These are phyloP conservation scores for Calliphora vicina DNA, from an alignment of 1,140 invertebrate species.

Conservation along the genomic window DNA sequence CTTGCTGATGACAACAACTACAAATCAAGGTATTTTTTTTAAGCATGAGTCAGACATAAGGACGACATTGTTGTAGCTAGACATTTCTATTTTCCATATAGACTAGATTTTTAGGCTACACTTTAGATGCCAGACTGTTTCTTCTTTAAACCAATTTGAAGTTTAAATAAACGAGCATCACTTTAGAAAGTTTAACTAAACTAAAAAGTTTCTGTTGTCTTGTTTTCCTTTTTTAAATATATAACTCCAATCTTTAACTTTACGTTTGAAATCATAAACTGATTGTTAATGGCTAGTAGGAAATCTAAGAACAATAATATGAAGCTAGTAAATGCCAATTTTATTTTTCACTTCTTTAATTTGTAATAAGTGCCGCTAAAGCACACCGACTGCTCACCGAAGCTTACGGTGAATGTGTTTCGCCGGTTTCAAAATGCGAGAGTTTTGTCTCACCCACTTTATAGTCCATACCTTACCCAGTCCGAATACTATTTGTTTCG, in stretches of 20 bases:
- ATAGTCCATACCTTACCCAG: too few relatives aligned
- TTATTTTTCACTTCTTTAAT: too few relatives aligned
- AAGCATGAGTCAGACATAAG: neutral
- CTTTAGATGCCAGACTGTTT: neutral
- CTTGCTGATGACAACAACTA: neutral
- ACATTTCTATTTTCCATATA: neutral
- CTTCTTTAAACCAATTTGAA: neutral
- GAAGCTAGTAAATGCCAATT: too few relatives aligned
- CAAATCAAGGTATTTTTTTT: neutral
- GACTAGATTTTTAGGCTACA: neutral
- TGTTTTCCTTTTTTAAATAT: neutral
- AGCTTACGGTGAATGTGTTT: too few relatives aligned
- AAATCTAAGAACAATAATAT: neutral
- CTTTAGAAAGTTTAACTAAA: neutral
- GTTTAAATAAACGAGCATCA: slow-evolving; percentile 5
- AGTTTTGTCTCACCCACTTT: too few relatives aligned
- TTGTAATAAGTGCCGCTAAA: too few relatives aligned
- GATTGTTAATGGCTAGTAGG: neutral
- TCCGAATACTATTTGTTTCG: too few relatives aligned
- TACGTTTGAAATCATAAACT: neutral
- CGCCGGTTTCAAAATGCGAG: too few relatives aligned
- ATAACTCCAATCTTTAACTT: neutral
- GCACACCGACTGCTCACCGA: too few relatives aligned
- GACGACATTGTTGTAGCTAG: neutral
- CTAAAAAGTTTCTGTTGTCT: neutral